phyloP scores from a whole-genome alignment of 2,113 vertebrate genomes.

The Callipepla squamata region DNA sequence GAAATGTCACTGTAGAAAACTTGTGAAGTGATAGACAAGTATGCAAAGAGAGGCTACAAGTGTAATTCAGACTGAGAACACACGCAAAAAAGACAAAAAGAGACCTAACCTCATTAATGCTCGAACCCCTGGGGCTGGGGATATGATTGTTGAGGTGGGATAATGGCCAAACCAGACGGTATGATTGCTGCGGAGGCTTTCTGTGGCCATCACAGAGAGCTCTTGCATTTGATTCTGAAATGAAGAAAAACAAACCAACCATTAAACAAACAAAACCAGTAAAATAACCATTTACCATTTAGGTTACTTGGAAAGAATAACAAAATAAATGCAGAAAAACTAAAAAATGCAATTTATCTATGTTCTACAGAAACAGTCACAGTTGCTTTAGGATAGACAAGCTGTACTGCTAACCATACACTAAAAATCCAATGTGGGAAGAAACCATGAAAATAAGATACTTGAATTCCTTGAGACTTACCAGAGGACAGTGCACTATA shows the following conservation, averaged over 20 bases:
- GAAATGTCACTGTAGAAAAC: not conserved
- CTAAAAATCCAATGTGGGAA: not conserved
- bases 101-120: constrained; percentile 87
- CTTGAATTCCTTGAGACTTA: not conserved
- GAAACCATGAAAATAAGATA: not conserved
- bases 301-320: not conserved
- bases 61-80: not conserved
- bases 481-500: not conserved
- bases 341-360: not conserved
- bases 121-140: constrained; percentile 87
- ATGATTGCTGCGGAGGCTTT: constrained; percentile 89
- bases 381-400: not conserved
- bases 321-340: not conserved
- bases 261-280: not conserved
- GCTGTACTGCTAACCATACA: not conserved
- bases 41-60: constrained; percentile 1
- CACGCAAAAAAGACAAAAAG: not conserved
- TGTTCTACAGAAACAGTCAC: not conserved
- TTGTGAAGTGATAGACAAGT: not conserved
- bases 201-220: constrained; percentile 80
- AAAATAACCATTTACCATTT: not conserved
- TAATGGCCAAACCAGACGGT: constrained; percentile 98
- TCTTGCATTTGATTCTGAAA: constrained; percentile 88
- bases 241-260: not conserved
- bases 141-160: constrained; percentile 93